Conservation (phyloP, 2,113 vertebrate species). For the Bubo scandiacus region DNA sequence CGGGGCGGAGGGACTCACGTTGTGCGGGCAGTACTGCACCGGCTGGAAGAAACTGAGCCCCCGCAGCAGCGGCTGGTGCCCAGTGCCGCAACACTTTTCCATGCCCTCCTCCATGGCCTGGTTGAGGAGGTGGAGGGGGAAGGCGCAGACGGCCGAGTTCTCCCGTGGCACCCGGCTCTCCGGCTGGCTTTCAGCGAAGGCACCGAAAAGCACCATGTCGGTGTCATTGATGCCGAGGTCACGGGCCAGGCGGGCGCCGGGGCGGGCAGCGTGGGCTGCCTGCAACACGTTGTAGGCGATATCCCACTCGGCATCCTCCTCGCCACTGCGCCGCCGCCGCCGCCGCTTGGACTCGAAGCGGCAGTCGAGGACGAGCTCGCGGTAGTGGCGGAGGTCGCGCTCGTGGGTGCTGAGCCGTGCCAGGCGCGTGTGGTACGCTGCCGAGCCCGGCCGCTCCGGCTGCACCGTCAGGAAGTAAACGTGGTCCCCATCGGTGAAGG, state of each 20-base stretch:
- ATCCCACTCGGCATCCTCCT: conserved; percentile 9
- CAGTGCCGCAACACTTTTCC: conserved; percentile 79
- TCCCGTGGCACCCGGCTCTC: conserved; percentile 53
- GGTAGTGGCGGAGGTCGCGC: conserved; percentile 80
- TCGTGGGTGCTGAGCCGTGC: conserved; percentile 78
- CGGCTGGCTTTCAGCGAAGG: conserved; percentile 74
- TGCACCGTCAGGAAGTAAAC: conserved; percentile 94
- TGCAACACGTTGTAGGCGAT: conserved; percentile 85
- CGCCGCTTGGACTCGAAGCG: conserved; percentile 85
- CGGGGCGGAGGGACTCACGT: conserved; percentile 73
- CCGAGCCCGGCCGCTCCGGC: conserved; percentile 55
- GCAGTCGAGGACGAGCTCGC: conserved; percentile 89
- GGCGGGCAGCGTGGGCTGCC: conserved; percentile 83
- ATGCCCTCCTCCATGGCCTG: conserved; percentile 82
- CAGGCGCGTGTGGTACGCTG: conserved; percentile 81
- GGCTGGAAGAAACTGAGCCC: conserved; percentile 88
- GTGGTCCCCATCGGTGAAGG: conserved; percentile 78
- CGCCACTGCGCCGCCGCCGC: conserved; percentile 12
- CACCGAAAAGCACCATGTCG: conserved; percentile 85
- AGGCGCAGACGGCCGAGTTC: conserved; percentile 88
- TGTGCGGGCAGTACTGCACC: conserved; percentile 84
- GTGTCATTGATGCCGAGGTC: conserved; percentile 78
- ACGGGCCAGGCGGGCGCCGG: conserved; percentile 79
- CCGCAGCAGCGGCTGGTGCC: conserved; percentile 69
- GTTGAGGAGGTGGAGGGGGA: conserved; percentile 83